phyloP scores from a whole-genome alignment of 2,113 vertebrate species.

The Suncus etruscus region DNA sequence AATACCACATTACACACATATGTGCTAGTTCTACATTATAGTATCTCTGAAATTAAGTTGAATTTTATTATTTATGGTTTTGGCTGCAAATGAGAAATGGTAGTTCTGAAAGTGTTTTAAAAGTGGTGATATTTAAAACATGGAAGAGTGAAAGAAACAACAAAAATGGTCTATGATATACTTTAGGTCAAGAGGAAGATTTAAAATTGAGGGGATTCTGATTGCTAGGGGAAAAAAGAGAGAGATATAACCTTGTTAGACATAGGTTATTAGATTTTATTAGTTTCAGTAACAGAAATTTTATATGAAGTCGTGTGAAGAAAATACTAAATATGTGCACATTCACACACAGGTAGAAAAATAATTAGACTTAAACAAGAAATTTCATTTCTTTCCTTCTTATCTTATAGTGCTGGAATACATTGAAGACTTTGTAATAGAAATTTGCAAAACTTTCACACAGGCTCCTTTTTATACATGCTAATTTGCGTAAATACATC shows the following conservation, averaged over 20 bases:
- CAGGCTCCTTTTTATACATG: background rate
- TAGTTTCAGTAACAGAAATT: constrained; percentile 1
- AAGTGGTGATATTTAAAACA: background rate
- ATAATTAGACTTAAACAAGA: background rate
- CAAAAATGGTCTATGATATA: background rate
- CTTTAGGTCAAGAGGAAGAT: background rate
- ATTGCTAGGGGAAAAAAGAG: background rate
- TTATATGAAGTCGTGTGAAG: background rate
- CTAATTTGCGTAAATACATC: background rate
- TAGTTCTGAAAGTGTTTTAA: background rate
- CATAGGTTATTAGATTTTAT: background rate
- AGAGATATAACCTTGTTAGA: background rate
- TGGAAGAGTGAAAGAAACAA: background rate
- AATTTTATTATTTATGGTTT: background rate
- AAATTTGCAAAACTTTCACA: background rate
- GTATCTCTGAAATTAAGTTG: background rate
- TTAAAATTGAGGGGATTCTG: background rate
- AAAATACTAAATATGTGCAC: background rate
- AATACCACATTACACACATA: background rate
- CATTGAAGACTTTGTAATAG: background rate
- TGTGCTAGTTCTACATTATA: background rate
- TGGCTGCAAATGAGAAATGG: constrained; percentile 24
- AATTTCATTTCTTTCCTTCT: background rate
- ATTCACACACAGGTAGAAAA: too few relatives aligned
- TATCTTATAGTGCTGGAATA: background rate